Evolutionary conservation across 2,888 invertebrate genomes (phyloP).

Genomic region (Drosophila rubida): DNA sequence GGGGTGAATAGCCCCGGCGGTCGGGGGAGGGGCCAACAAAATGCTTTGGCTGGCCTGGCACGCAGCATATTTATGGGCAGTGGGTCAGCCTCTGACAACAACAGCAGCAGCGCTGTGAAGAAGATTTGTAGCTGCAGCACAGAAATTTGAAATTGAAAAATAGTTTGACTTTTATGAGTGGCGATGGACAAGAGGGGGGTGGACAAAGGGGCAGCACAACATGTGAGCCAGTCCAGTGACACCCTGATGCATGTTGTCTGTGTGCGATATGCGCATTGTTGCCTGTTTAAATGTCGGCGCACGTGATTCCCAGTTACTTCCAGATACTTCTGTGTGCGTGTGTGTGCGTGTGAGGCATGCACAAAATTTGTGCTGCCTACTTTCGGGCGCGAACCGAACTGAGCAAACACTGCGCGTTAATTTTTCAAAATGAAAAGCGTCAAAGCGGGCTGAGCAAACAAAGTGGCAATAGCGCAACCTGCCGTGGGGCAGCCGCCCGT

Average conservation of each 20-base stretch:
- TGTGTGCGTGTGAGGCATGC: slow-evolving; percentile 43
- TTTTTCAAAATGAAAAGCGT: slow-evolving; percentile 59
- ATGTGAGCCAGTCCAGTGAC: background rate
- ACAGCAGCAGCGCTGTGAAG: slow-evolving; percentile 50
- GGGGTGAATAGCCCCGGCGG: too few species aligned
- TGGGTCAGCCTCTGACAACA: slow-evolving; percentile 70
- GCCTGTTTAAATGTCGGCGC: slow-evolving; percentile 7
- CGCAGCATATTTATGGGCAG: slow-evolving; percentile 78
- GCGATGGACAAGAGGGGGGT: slow-evolving; percentile 53
- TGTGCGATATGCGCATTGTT: background rate
- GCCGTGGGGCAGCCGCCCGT: slow-evolving; percentile 23
- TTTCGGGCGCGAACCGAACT: slow-evolving; percentile 35
- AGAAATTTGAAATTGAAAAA: slow-evolving; percentile 81
- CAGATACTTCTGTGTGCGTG: background rate
- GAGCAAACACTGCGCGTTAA: slow-evolving; percentile 34
- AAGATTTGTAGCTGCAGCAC: slow-evolving; percentile 76
- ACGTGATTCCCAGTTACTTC: slow-evolving; percentile 18
- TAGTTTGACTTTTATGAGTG: slow-evolving; percentile 80
- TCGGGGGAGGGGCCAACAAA: slow-evolving; percentile 30
- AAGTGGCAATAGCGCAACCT: slow-evolving; percentile 43
- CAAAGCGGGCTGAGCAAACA: slow-evolving; percentile 42
- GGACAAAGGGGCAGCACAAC: slow-evolving; percentile 14
- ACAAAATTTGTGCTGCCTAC: slow-evolving; percentile 45
- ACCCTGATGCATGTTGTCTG: slow-evolving; percentile 10
- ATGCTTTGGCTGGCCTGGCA: slow-evolving; percentile 60